Percentiles rank a stretch among this genome's conserved stretches.
Conservation (phyloP, 2,888 invertebrate genomes). For the Andrena hattorfiana region DNA sequence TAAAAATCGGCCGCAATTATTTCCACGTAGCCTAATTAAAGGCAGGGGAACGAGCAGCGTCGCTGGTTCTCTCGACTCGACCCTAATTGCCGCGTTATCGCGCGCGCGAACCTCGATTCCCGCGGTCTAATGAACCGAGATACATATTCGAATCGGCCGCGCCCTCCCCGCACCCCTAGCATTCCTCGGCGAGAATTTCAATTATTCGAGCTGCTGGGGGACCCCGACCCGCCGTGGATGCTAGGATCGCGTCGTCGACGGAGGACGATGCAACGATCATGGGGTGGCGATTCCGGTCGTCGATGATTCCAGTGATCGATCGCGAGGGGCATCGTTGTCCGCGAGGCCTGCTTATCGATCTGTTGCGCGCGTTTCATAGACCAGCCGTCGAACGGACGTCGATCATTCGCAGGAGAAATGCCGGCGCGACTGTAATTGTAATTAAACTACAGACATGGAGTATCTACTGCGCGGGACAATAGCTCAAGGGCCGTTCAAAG, state of each 20-base stretch:
- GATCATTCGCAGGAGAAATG: no score
- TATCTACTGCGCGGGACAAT: no score
- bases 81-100: conserved; percentile 42
- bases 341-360: no score
- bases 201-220: conserved; percentile 16
- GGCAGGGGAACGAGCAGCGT: conserved; percentile 14
- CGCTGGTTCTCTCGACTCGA: conserved; percentile 22
- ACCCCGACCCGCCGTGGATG: not conserved
- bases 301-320: not conserved
- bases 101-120: conserved; percentile 37
- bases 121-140: conserved; percentile 59
- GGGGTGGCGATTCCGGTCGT: no score
- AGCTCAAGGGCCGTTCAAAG: no score
- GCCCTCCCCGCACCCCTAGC: conserved; percentile 1
- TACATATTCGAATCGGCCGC: conserved; percentile 40
- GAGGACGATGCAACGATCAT: no score
- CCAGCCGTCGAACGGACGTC: no score
- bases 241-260: not conserved
- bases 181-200: conserved; percentile 30
- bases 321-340: no score
- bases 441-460: no score
- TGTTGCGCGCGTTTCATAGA: no score
- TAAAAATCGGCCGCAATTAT: conserved; percentile 24
- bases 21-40: conserved; percentile 35
- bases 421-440: no score